phyloP scores from a whole-genome alignment of 2,797 vertebrate species.

The Myripristis jacobus region DNA sequence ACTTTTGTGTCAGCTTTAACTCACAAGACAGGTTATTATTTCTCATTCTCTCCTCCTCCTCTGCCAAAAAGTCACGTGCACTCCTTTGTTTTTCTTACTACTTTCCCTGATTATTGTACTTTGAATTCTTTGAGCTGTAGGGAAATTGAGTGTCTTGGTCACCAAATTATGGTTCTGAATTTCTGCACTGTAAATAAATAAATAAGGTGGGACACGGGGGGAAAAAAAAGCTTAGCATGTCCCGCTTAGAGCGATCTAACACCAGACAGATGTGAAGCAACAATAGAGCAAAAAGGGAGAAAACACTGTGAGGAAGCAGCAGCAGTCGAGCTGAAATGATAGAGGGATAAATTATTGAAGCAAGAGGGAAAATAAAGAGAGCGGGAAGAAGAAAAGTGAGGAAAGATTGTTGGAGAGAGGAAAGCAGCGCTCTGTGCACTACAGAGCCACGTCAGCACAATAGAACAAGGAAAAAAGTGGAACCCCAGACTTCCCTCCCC shows the following conservation, averaged over 20 bases:
- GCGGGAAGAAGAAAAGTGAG: slow-evolving; percentile 44
- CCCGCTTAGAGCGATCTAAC: slow-evolving; percentile 1
- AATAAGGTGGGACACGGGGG: neutral
- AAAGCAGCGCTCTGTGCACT: slow-evolving; percentile 44
- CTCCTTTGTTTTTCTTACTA: neutral
- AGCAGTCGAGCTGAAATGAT: slow-evolving; percentile 55
- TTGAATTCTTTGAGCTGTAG: slow-evolving; percentile 14
- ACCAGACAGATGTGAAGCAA: neutral
- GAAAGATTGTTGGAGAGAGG: slow-evolving; percentile 39
- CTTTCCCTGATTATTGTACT: neutral
- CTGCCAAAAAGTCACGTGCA: slow-evolving; percentile 17
- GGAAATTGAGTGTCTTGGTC: slow-evolving; percentile 9
- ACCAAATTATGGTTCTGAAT: slow-evolving; percentile 33
- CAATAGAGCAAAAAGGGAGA: slow-evolving; percentile 16
- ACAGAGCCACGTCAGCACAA: slow-evolving; percentile 79
- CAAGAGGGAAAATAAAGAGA: slow-evolving; percentile 60
- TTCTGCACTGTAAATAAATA: slow-evolving; percentile 3
- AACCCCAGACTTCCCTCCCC: slow-evolving; percentile 67
- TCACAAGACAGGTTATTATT: slow-evolving; percentile 50
- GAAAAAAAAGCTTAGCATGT: neutral
- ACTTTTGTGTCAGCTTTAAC: slow-evolving; percentile 53
- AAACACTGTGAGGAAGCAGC: slow-evolving; percentile 30
- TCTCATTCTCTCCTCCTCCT: slow-evolving; percentile 36
- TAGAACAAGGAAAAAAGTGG: slow-evolving; percentile 66
- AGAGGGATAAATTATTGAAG: slow-evolving; percentile 55